Base-by-base conservation (phyloP, 2,888 invertebrate species). In the Oligia fasciuncula region DNA sequence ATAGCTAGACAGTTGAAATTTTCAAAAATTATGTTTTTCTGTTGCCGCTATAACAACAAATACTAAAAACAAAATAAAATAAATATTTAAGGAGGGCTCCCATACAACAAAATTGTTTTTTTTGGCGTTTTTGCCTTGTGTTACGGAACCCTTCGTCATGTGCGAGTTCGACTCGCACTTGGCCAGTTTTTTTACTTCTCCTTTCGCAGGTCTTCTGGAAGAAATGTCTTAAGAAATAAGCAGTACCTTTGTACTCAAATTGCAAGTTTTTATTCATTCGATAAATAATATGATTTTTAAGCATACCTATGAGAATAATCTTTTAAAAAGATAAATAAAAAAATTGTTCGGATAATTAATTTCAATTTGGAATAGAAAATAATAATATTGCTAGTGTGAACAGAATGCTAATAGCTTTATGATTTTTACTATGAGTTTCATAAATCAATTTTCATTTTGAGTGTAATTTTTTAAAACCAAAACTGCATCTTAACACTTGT, bases 311-410 rank as follows among this genome's bases (percentile, higher is more conserved):
- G 40, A 60, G 40, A 70, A 35, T 46, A 49, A 65, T 3, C 1
- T 51, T 40, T 6, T 1, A 46, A 73, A 63, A 79, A 71, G 0
- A 1, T 11, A 11, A 60, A 23, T 1, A 63, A 19, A 46, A 17
- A 17, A 67, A 60, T 23, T 62, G 3, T 0, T 62, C n/a, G 8
- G 71, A 40, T 54, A 63, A 49, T 54, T 62, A 40, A 67, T 68
- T 79, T 68, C 4, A 73, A 73, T 72, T 46, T 57, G 8, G 68
- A 79, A 79, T 68, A 6, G 14, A 35, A 76, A 75, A 46, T 54
- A n/a, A 4, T 40, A 17, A 35, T 35, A 8, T 35, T 54, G 29
- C 17, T 11, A 17, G 4, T 29, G 19, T 6, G 46, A 63, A 35
- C 35, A 51, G 4, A 13, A 13, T 40, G 35, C 0, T 49, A 46